These are phyloP conservation scores for Ariopsis seemanni DNA, from an alignment of 2,113 vertebrate species.

Conservation along the genomic window DNA sequence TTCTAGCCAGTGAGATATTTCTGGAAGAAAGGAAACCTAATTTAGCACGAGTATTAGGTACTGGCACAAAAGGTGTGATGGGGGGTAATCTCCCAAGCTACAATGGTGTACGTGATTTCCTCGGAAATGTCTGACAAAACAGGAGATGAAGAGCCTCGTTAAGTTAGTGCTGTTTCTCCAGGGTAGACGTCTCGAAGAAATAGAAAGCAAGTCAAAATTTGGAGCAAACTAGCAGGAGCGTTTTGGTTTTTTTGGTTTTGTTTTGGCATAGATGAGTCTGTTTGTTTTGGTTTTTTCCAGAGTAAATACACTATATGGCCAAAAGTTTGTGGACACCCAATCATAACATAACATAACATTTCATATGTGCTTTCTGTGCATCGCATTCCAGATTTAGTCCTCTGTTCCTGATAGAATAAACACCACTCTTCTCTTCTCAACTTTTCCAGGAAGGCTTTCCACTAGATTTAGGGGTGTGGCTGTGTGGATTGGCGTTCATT, in stretches of 20 bases:
- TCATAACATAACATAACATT: not conserved
- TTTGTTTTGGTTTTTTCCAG: not conserved
- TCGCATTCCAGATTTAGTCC: not conserved
- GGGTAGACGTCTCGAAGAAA: not conserved
- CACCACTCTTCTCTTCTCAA: not conserved
- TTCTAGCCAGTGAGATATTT: not conserved
- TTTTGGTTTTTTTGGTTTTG: too few species aligned
- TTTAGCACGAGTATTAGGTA: not conserved
- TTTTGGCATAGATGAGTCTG: not conserved
- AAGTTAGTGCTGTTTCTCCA: not conserved
- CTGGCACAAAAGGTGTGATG: not conserved
- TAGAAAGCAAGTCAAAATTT: not conserved
- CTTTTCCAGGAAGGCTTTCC: not conserved
- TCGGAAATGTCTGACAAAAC: not conserved
- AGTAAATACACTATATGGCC: not conserved
- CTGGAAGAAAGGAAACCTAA: not conserved
- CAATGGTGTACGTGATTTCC: not conserved
- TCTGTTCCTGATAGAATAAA: not conserved
- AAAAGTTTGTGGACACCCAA: not conserved
- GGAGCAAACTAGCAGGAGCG: too few species aligned
- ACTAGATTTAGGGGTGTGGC: not conserved
- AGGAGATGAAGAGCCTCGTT: not conserved
- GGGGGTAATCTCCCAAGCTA: not conserved
- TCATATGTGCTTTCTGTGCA: not conserved
- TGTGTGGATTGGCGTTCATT: not conserved